Evolutionary conservation across 2,888 invertebrate species (phyloP).

Genomic region (Caenorhabditis macrosperma): DNA sequence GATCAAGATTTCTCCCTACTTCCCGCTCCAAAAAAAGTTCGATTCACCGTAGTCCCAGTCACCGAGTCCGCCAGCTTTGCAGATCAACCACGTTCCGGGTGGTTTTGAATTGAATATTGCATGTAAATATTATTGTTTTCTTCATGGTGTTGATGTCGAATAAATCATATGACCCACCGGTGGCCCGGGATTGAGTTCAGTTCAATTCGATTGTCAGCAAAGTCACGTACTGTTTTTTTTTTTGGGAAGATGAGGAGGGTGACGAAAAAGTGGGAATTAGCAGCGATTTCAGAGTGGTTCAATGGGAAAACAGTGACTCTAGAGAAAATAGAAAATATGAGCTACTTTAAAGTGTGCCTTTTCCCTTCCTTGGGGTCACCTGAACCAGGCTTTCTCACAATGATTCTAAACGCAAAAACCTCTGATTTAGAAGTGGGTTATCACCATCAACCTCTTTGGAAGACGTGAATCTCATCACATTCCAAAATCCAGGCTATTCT

Average conservation of each 20-base stretch:
- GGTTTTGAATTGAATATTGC: slow-evolving; percentile 45
- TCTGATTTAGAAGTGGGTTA: too few species aligned
- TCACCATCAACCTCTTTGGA: too few species aligned
- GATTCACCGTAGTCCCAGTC: slow-evolving; percentile 45
- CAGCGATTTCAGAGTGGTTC: neutral
- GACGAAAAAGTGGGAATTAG: neutral
- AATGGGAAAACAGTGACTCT: neutral
- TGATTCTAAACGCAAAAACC: too few species aligned
- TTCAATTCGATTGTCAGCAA: slow-evolving; percentile 18
- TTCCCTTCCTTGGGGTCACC: too few species aligned
- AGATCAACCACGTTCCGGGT: slow-evolving; percentile 35
- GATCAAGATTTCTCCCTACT: neutral
- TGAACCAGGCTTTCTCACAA: too few species aligned
- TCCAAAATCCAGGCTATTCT: too few species aligned
- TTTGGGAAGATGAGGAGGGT: too few species aligned
- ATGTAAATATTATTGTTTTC: slow-evolving; percentile 45
- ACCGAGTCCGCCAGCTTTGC: slow-evolving; percentile 20
- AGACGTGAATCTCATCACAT: too few species aligned
- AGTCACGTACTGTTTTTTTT: slow-evolving; percentile 12
- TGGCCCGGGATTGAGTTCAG: slow-evolving; percentile 10
- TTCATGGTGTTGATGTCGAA: slow-evolving; percentile 30
- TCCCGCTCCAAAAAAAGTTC: slow-evolving; percentile 26
- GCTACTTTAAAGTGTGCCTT: too few species aligned
- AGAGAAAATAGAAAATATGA: too few species aligned
- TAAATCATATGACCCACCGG: slow-evolving; percentile 41